Evolutionary conservation across 1,140 invertebrate species (phyloP).

Genomic region (Aethina tumida): DNA sequence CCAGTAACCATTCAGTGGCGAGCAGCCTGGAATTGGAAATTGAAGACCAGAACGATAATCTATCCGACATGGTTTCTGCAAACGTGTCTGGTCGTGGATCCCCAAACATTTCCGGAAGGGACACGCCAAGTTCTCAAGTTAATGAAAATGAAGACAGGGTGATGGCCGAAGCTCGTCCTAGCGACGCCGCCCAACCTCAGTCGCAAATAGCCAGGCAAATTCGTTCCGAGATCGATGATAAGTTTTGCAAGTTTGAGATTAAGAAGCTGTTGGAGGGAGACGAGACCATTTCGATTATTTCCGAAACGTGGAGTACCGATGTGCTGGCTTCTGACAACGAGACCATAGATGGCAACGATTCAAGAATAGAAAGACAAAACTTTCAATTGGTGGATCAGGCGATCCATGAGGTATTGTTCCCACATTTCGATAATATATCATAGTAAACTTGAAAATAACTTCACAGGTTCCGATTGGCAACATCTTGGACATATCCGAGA

Average conservation of each 20-base stretch:
- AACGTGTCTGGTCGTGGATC: constrained; percentile 84
- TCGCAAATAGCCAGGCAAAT: constrained; percentile 53
- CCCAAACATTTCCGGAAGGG: constrained; percentile 70
- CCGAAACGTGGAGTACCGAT: constrained; percentile 96
- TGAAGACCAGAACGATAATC: constrained; percentile 80
- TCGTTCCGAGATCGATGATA: constrained; percentile 90
- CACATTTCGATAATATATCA: background rate
- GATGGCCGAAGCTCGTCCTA: constrained; percentile 38
- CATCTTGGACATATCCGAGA: constrained; percentile 71
- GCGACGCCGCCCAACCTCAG: constrained; percentile 43
- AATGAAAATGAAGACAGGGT: constrained; percentile 64
- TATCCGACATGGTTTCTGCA: constrained; percentile 94
- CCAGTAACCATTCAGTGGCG: constrained; percentile 90
- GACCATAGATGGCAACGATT: constrained; percentile 60
- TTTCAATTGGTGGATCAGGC: constrained; percentile 23
- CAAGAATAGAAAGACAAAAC: constrained; percentile 35
- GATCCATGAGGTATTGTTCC: constrained; percentile 20
- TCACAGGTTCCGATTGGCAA: constrained; percentile 23
- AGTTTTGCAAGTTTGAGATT: constrained; percentile 98
- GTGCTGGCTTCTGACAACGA: constrained; percentile 92
- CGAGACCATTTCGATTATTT: constrained; percentile 90
- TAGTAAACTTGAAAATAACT: no score
- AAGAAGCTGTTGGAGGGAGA: constrained; percentile 78
- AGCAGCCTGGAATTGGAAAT: constrained; percentile 76
- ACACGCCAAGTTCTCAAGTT: constrained; percentile 89